Base-by-base conservation (phyloP, 1,140 invertebrate genomes). In the Drosophila ogumai region DNA sequence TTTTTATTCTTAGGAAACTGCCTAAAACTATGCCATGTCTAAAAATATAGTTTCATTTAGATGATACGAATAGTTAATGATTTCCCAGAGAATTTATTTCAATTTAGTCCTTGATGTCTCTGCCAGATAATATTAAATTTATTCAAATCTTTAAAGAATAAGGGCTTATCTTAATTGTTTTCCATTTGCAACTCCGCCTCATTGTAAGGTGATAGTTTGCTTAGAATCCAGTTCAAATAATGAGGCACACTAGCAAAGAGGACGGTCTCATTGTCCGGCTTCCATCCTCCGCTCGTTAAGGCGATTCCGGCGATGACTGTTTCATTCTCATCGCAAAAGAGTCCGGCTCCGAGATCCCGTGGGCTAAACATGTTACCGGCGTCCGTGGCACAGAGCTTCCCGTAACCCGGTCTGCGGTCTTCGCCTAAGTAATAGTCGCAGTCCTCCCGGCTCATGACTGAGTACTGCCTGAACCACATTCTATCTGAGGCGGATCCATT, bases 371-470 rank as follows among this genome's bases (percentile, higher is more conserved):
- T 25, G 13, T 47, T 47, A 28, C 7, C 7, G 0, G 46, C 46
- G 46, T 47, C 46, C 7, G 46, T 28, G 22, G 22, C 22, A 28
- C 46, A 47, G 3, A 47, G 0, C 13, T 15, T 47, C 8, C 22
- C 22, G 46, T 3, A 4, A 5, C 3, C 1, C 3, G 1, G 4
- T 4, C 0, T 9, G 7, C 1, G 3, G 15, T 3, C 7, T n/a
- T 15, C 46, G 22, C 22, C 13, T 15, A 28, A 7, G 22, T 8
- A 28, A 15, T 15, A 3, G 13, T 47, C 22, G 15, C 46, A 47
- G 13, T 47, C 46, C 46, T 47, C 22, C 7, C 22, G 46, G 22
- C 46, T 47, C 46, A 47, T 25, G 22, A 28, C 46, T 6, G 22
- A 25, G 46, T 25, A 47, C 3, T 28, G 9, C 13, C 13, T 15